These are phyloP conservation scores for Hetaerina titia DNA, from an alignment of 2,888 invertebrate genomes.

Conservation along the genomic window DNA sequence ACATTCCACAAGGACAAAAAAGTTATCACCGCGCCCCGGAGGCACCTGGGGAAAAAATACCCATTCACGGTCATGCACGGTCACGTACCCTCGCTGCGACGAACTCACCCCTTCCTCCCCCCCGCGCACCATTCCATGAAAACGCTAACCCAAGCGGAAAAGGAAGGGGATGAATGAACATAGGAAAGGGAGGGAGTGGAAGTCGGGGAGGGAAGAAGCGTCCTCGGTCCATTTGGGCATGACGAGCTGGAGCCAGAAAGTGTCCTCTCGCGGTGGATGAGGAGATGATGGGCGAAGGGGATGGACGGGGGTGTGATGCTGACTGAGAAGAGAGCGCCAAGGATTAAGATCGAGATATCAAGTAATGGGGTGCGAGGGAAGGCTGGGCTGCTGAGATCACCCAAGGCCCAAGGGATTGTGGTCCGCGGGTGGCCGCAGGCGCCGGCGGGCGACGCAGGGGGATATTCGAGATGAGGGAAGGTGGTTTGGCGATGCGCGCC, in stretches of 20 bases:
- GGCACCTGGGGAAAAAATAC: neutral
- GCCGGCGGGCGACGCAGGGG: neutral
- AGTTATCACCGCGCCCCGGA: neutral
- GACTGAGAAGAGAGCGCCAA: neutral
- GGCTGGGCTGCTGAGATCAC: neutral
- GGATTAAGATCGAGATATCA: slow-evolving; percentile 23
- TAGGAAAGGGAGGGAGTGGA: neutral
- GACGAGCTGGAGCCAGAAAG: neutral
- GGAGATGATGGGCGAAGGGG: neutral
- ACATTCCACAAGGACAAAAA: neutral
- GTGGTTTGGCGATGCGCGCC: neutral
- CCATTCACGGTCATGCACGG: neutral
- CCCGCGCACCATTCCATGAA: neutral
- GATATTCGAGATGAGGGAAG: neutral
- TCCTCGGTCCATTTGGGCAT: neutral
- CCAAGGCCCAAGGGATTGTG: neutral
- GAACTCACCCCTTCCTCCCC: no score
- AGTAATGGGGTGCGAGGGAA: neutral
- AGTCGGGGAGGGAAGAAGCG: neutral
- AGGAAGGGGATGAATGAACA: neutral
- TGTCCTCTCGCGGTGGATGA: neutral
- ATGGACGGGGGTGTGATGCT: neutral
- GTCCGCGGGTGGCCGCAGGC: neutral
- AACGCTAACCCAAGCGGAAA: slow-evolving; percentile 2
- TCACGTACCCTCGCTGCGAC: neutral